phyloP scores from a whole-genome alignment of 2,888 invertebrate genomes.

The Sicus ferrugineus region DNA sequence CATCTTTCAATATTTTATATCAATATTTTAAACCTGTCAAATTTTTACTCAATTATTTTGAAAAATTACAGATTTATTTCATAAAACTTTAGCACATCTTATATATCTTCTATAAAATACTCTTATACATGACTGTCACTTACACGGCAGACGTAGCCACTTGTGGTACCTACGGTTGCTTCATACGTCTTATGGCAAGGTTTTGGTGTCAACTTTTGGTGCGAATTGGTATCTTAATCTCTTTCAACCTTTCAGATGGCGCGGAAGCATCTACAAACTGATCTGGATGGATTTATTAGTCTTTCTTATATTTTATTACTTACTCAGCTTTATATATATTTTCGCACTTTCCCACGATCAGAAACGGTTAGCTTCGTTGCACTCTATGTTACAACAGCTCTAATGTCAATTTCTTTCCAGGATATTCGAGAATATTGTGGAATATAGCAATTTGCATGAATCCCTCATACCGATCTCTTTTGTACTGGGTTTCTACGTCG shows the following conservation, averaged over 20 bases:
- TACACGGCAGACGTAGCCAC: slow-evolving; percentile 48
- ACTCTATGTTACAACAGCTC: neutral
- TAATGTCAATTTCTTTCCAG: slow-evolving; percentile 66
- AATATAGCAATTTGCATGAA: slow-evolving; percentile 82
- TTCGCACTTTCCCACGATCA: slow-evolving; percentile 36
- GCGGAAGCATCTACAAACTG: slow-evolving; percentile 91
- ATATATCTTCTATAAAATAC: neutral
- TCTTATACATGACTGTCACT: slow-evolving; percentile 48
- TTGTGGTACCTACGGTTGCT: slow-evolving; percentile 45
- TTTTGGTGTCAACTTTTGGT: slow-evolving; percentile 25
- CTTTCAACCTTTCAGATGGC: slow-evolving; percentile 74
- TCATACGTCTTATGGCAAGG: slow-evolving; percentile 46
- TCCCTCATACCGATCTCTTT: slow-evolving; percentile 89
- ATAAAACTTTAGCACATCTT: neutral
- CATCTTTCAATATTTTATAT: no score
- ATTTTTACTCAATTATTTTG: no score
- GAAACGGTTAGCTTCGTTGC: slow-evolving; percentile 42
- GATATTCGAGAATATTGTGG: slow-evolving; percentile 78
- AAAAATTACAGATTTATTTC: neutral
- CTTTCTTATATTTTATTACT: slow-evolving; percentile 78
- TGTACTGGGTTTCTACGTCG: slow-evolving; percentile 91
- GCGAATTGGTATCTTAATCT: neutral
- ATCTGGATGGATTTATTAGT: slow-evolving; percentile 86
- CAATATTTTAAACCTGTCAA: no score
- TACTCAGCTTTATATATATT: slow-evolving; percentile 50